Evolutionary conservation across 2,113 vertebrate genomes (phyloP).

Genomic region (Erythrocercus mccallii): DNA sequence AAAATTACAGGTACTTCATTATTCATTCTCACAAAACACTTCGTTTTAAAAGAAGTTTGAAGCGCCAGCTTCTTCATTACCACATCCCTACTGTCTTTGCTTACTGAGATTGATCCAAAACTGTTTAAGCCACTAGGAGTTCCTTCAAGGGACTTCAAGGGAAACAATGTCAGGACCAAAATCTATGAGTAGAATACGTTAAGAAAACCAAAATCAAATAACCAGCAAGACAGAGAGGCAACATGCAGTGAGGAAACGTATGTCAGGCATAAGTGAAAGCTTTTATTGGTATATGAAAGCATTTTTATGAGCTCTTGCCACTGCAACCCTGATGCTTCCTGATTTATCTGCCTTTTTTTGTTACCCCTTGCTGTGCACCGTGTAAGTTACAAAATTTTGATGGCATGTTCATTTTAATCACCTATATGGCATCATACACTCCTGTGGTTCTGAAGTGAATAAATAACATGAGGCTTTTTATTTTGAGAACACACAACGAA

Average conservation of each 20-base stretch:
- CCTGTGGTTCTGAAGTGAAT: background rate
- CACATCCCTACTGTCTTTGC: background rate
- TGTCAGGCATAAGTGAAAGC: constrained; percentile 17
- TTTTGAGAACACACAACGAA: background rate
- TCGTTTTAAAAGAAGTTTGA: background rate
- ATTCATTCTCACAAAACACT: background rate
- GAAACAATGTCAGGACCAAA: background rate
- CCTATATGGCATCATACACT: background rate
- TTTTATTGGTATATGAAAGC: constrained; percentile 45
- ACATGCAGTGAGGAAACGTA: constrained; percentile 28
- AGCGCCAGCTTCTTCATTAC: background rate
- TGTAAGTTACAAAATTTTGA: background rate
- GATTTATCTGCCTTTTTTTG: background rate
- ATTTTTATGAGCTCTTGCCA: constrained; percentile 27
- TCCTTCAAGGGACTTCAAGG: constrained; percentile 4
- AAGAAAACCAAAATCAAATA: constrained; percentile 57
- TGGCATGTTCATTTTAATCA: constrained; percentile 45
- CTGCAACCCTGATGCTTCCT: background rate
- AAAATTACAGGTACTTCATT: background rate
- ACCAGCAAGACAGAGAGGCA: constrained; percentile 48
- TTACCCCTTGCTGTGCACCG: constrained; percentile 43
- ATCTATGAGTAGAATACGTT: background rate
- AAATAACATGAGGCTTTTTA: background rate
- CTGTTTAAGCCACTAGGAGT: background rate
- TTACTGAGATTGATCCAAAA: background rate